phyloP scores from a whole-genome alignment of 2,113 vertebrate genomes.

The Heterocephalus glaber region DNA sequence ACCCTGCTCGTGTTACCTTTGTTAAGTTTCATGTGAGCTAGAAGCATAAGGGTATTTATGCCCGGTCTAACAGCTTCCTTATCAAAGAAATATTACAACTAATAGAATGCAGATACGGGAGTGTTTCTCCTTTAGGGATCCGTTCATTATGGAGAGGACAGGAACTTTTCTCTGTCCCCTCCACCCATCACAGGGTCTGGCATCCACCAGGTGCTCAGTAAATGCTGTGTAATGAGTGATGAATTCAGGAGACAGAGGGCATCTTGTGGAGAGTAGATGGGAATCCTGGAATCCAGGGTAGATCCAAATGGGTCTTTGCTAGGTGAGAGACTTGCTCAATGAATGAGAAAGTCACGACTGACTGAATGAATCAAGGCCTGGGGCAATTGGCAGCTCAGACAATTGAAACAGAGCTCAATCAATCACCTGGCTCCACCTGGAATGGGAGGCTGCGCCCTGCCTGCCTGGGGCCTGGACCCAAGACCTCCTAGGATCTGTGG shows the following conservation, averaged over 20 bases:
- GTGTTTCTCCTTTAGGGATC: neutral
- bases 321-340: neutral
- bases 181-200: too few relatives aligned
- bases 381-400: neutral
- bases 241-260: fast-evolving
- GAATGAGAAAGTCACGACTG: too few relatives aligned
- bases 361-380: neutral
- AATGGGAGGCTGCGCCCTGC: neutral
- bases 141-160: neutral
- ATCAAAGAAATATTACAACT: neutral
- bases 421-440: too few relatives aligned
- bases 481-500: neutral
- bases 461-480: neutral
- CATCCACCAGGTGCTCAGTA: neutral
- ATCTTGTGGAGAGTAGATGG: neutral
- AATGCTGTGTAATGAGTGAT: neutral
- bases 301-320: neutral
- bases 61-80: neutral
- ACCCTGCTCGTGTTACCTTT: neutral
- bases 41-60: neutral
- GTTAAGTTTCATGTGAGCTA: neutral
- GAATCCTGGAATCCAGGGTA: neutral
- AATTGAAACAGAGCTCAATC: neutral
- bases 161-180: neutral
- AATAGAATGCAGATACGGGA: neutral